phyloP scores from a whole-genome alignment of 2,888 invertebrate species.

The Noctua comes region DNA sequence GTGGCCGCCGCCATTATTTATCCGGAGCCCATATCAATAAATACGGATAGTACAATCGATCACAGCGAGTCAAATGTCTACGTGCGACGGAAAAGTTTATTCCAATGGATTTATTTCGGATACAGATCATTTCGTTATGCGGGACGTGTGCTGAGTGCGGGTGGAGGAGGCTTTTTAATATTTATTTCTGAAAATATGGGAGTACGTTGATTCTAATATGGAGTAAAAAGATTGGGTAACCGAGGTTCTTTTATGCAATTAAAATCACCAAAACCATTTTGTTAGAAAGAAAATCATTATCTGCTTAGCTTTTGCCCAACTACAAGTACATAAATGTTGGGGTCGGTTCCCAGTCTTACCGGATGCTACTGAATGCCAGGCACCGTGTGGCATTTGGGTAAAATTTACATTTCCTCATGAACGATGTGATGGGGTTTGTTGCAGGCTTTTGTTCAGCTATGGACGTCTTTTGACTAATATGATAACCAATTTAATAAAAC shows the following conservation, averaged over 20 bases:
- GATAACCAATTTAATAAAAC: no score
- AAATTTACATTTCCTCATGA: neutral
- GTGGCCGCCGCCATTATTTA: constrained; percentile 60
- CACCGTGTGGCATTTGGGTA: no score
- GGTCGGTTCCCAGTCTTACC: neutral
- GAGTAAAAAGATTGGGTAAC: neutral
- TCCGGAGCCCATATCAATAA: constrained; percentile 62
- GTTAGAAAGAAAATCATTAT: neutral
- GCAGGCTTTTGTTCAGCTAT: neutral
- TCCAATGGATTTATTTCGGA: constrained; percentile 67
- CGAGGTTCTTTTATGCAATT: neutral
- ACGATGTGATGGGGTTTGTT: neutral
- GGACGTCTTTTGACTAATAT: neutral
- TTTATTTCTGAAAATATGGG: constrained; percentile 12
- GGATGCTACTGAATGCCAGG: neutral
- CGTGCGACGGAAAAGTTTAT: constrained; percentile 63
- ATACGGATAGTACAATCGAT: constrained; percentile 61
- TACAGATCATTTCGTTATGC: constrained; percentile 63
- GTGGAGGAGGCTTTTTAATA: constrained; percentile 23
- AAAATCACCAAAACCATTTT: neutral
- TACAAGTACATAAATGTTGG: neutral
- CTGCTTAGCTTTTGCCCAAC: neutral
- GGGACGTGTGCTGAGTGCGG: constrained; percentile 30
- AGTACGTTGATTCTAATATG: neutral
- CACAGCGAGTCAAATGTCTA: constrained; percentile 64